Evolutionary conservation across 2,888 invertebrate species (phyloP), one percentile per base, ranked within the genome.

Genomic region (Metopia argyrocephala): DNA sequence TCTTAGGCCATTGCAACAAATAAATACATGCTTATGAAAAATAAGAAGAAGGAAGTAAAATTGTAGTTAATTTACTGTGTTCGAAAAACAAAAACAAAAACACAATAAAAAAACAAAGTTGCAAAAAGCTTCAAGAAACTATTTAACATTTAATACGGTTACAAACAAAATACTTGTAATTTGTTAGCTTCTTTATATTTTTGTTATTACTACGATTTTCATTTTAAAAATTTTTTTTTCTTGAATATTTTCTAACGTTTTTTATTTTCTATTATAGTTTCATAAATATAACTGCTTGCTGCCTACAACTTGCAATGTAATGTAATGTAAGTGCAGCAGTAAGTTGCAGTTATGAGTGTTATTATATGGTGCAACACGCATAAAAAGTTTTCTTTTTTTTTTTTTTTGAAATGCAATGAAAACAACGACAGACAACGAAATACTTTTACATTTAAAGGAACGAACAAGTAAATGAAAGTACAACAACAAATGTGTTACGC

Each of bases 141-240:
- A 74, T 78, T 81, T 81, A 81, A 70, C 78, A 78, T 81, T 74
- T 78, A 78, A 75, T 81, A 81, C 78, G 74, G 81, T 78, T 66
- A 75, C 70, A 50, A 70, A 71, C 78, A 81, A 81, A 78, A 78
- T 78, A 75, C 78, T 75, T 78, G 65, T 62, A 69, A 78, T 74
- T 81, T 74, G 81, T 50, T 27, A 38, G 20, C 52, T 54, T 68
- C 59, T 54, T 73, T 25, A 50, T 48, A 18, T 21, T 65, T 23
- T 61, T 50, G n/a, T 28, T 57, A 6, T 21, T n/a, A 31, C 5
- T 52, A 27, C 20, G 21, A 45, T 65, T 59, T n/a, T 66, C 20
- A 28, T 38, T 45, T 66, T 21, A 18, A 5, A 48, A 31, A 56
- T 76, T 21, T 59, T 66, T n/a, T 61, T 61, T 52, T 25, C 27